Percentiles rank a stretch among this genome's conserved stretches.
phyloP scores from a whole-genome alignment of 2,113 vertebrate species.

The Oryzias javanicus region DNA sequence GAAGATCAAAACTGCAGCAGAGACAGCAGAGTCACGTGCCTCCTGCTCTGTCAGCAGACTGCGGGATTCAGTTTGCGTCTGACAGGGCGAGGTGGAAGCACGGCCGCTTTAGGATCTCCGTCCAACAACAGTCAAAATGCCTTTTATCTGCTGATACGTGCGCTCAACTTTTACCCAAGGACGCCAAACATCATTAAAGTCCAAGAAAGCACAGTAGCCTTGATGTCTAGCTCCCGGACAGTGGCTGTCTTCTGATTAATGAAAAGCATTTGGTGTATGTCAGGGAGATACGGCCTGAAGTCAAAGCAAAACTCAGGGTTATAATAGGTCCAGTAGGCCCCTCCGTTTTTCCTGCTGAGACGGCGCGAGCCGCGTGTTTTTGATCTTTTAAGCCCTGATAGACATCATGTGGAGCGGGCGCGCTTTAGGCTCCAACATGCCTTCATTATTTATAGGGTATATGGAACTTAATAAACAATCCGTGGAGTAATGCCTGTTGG shows the following conservation, averaged over 20 bases:
- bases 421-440: constrained; percentile 1
- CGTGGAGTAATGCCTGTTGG: background rate
- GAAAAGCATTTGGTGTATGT: constrained; percentile 58
- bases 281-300: constrained; percentile 50
- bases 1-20: constrained; percentile 40
- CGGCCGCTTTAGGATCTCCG: constrained; percentile 31
- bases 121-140: constrained; percentile 42
- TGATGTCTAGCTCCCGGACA: constrained; percentile 49
- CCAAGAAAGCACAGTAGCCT: constrained; percentile 33
- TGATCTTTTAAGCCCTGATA: constrained; percentile 8
- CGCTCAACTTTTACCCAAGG: constrained; percentile 59
- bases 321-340: constrained; percentile 30
- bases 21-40: constrained; percentile 17
- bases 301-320: constrained; percentile 55
- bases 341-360: constrained; percentile 25
- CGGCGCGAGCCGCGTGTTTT: constrained; percentile 25
- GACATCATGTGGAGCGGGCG: constrained; percentile 8
- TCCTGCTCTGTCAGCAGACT: constrained; percentile 53
- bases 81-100: constrained; percentile 3
- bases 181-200: constrained; percentile 41
- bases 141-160: constrained; percentile 37
- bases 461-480: constrained; percentile 2
- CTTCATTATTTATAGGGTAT: background rate
- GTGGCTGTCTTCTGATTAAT: constrained; percentile 48
- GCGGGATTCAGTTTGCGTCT: constrained; percentile 29